These are phyloP conservation scores for Apodemia duryi DNA, from an alignment of 2,888 invertebrate species.

Conservation along the genomic window DNA sequence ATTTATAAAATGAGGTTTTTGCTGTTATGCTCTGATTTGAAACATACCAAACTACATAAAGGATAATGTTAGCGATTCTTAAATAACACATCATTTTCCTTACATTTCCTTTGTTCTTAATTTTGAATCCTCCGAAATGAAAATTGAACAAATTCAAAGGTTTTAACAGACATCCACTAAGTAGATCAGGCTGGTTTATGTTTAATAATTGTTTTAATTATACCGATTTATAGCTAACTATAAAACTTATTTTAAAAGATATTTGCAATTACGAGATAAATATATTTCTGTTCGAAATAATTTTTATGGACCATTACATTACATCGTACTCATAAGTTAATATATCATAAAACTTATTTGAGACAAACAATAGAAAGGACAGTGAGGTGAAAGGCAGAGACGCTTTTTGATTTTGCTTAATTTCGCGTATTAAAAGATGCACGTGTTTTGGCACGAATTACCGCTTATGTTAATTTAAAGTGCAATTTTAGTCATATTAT, in stretches of 20 bases:
- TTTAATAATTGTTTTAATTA: constrained; percentile 37
- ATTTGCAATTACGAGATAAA: constrained; percentile 41
- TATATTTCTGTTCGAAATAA: constrained; percentile 39
- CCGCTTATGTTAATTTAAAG: background rate
- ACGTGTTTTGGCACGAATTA: background rate
- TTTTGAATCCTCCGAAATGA: too few species aligned
- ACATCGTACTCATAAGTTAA: constrained; percentile 35
- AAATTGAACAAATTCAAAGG: background rate
- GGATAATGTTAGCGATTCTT: too few species aligned
- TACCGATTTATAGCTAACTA: constrained; percentile 37
- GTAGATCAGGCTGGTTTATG: constrained; percentile 30
- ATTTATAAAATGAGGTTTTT: too few species aligned
- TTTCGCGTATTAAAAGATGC: constrained; percentile 33
- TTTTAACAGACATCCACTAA: constrained; percentile 19
- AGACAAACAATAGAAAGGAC: constrained; percentile 51
- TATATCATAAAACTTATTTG: constrained; percentile 34
- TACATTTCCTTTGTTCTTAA: too few species aligned
- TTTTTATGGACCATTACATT: constrained; percentile 51
- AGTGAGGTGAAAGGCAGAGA: constrained; percentile 50
- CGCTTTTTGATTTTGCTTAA: constrained; percentile 47
- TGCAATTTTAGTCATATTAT: too few species aligned
- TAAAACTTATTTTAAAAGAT: constrained; percentile 38
- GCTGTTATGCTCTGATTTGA: too few species aligned
- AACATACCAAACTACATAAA: too few species aligned
- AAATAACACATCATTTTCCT: too few species aligned